Base-by-base conservation (phyloP, 2,888 invertebrate species). In the Lampropteryx suffumata region DNA sequence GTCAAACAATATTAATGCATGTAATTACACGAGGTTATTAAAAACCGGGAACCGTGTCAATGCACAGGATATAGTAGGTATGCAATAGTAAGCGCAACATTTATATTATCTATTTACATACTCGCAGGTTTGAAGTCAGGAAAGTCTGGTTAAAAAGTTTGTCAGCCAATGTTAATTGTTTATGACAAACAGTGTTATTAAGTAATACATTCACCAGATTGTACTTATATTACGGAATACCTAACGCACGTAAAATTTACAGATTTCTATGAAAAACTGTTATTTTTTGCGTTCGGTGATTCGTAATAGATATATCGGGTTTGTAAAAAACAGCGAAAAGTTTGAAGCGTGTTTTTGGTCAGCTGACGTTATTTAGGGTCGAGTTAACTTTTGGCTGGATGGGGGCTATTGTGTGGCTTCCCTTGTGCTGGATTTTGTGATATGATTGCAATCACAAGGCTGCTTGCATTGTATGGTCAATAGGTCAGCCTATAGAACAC, bases 401-500 rank as follows among this genome's bases (percentile, higher is more conserved):
- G 42, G 41, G 41, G 41, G 46, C 27, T 36, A 27, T 29, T 21
- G 21, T 28, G 34, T 50, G 47, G 57, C 54, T 62, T 55, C 48
- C 9, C 34, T 50, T 45, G 42, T 36, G 46, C 42, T 37, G 53
- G 53, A 43, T 51, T 48, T 50, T 58, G 61, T 57, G 62, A 57
- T 62, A 57, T 54, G 51, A 41, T 66, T 62, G 61, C 64, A 63
- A 65, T 65, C 57, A 56, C 56, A 59, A 53, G 62, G 60, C 53
- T 64, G 61, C 65, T 57, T 61, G 52, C 53, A 50, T 59, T 58
- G 59, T 53, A 56, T 60, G 62, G 55, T 69, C 61, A 67, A 62
- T 62, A 59, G 65, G 63, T 65, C 61, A 54, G 57, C 64, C 67
- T 72, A 64, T 62, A 65, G 65, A 57, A 64, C 66, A 61, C 61